Evolutionary conservation across 2,113 vertebrate genomes (phyloP).

Genomic region (Kryptolebias marmoratus): DNA sequence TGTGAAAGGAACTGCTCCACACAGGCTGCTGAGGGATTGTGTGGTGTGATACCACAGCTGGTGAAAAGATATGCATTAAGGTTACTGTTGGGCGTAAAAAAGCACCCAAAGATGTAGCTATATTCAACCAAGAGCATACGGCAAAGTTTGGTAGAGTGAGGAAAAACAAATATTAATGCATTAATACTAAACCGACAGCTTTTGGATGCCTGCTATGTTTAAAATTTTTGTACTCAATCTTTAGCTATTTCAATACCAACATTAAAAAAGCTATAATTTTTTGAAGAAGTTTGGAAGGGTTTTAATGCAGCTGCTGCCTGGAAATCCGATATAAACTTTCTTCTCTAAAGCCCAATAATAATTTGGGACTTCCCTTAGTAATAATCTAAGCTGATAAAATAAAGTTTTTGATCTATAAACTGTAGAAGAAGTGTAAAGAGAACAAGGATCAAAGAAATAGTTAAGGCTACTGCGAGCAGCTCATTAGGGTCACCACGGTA

Average conservation of each 20-base stretch:
- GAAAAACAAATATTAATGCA: not conserved
- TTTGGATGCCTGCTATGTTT: slow-evolving; percentile 44
- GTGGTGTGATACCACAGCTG: slow-evolving; percentile 53
- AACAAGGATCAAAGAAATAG: too few relatives aligned
- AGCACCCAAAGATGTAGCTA: slow-evolving; percentile 34
- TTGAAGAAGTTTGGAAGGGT: too few relatives aligned
- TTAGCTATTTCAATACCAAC: slow-evolving; percentile 4
- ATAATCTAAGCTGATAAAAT: too few relatives aligned
- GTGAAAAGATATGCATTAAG: slow-evolving; percentile 39
- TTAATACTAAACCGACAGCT: slow-evolving; percentile 17
- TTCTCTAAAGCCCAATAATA: too few relatives aligned
- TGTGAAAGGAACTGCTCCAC: slow-evolving; percentile 91
- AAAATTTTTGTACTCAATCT: slow-evolving; percentile 62
- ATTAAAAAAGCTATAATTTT: not conserved
- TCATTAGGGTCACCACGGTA: too few relatives aligned
- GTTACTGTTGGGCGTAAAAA: slow-evolving; percentile 45
- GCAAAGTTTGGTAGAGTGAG: slow-evolving; percentile 28
- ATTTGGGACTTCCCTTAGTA: too few relatives aligned
- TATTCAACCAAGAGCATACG: slow-evolving; percentile 17
- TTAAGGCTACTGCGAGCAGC: too few relatives aligned
- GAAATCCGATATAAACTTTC: too few relatives aligned
- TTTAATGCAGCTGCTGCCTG: too few relatives aligned
- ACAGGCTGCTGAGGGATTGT: slow-evolving; percentile 74
- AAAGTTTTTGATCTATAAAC: too few relatives aligned
- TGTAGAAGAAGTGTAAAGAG: too few relatives aligned